These are phyloP conservation scores for Pseudomyrmex cubaensis DNA, from an alignment of 1,140 invertebrate species.

Conservation along the genomic window DNA sequence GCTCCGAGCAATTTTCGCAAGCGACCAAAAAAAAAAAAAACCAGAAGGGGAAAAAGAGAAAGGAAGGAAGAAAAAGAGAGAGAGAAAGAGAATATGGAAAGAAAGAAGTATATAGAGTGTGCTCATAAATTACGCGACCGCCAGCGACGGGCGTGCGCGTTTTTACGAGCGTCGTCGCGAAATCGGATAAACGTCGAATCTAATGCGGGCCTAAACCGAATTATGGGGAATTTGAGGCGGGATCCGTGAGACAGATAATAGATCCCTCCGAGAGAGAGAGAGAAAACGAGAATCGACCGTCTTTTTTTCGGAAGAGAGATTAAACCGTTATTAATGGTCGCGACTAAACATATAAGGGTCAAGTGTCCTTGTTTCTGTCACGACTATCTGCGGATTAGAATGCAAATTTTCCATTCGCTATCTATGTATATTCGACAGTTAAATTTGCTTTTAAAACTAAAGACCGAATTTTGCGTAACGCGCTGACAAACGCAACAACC, in stretches of 20 bases:
- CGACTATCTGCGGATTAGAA: conserved; percentile 36
- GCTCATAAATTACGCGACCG: conserved; percentile 69
- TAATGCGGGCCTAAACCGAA: conserved; percentile 71
- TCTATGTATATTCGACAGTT: background rate
- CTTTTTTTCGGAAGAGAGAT: conserved; percentile 46
- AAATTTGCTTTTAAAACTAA: conserved; percentile 2
- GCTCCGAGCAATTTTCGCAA: conserved; percentile 64
- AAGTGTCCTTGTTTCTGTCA: conserved; percentile 17
- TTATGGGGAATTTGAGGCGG: conserved; percentile 69
- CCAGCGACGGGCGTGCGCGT: conserved; percentile 51
- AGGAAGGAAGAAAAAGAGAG: background rate
- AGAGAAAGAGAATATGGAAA: background rate
- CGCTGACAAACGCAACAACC: background rate
- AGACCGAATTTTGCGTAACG: background rate
- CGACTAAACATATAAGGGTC: conserved; percentile 3
- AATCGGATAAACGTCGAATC: conserved; percentile 63
- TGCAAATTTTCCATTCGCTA: conserved; percentile 11
- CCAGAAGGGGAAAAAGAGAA: background rate
- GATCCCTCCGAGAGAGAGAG: conserved; percentile 31
- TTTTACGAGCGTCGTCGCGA: conserved; percentile 64
- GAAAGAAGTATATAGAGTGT: conserved; percentile 15
- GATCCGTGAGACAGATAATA: conserved; percentile 54
- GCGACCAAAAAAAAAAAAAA: conserved; percentile 10
- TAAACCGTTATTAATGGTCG: conserved; percentile 69
- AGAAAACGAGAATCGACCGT: background rate